phyloP scores from a whole-genome alignment of 1,140 invertebrate genomes.

The Agraylea sexmaculata region DNA sequence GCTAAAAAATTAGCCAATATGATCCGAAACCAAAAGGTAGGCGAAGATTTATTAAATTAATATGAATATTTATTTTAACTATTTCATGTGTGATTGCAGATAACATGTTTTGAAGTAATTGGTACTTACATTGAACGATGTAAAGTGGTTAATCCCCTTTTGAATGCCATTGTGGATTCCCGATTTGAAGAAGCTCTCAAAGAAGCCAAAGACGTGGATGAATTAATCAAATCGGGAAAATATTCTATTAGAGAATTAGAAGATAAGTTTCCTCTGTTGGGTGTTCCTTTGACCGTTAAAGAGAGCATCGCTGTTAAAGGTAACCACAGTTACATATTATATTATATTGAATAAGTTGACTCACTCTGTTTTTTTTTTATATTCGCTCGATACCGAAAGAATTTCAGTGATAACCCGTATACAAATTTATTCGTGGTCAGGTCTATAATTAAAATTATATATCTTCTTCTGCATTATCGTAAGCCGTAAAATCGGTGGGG shows the following conservation, averaged over 20 bases:
- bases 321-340: slow-evolving; percentile 16
- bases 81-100: slow-evolving; percentile 25
- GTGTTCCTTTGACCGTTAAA: slow-evolving; percentile 54
- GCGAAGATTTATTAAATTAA: too few species aligned
- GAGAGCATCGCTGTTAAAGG: slow-evolving; percentile 53
- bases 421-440: too few species aligned
- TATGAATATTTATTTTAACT: too few species aligned
- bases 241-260: slow-evolving; percentile 37
- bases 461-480: too few species aligned
- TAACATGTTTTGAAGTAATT: slow-evolving; percentile 49
- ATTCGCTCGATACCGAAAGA: too few species aligned
- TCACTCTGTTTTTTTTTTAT: background rate
- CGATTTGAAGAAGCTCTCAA: slow-evolving; percentile 49
- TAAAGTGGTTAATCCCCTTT: slow-evolving; percentile 47
- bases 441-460: too few species aligned
- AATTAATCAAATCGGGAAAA: slow-evolving; percentile 28
- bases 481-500: too few species aligned
- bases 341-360: background rate
- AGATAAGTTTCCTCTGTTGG: slow-evolving; percentile 46
- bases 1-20: too few species aligned
- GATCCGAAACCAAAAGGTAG: too few species aligned
- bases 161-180: slow-evolving; percentile 59
- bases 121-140: slow-evolving; percentile 50
- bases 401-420: too few species aligned
- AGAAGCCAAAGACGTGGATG: slow-evolving; percentile 43